A percentile compares a stretch with the other conserved stretches of the same genome.
These are phyloP conservation scores for Mythimna ferrago DNA, from an alignment of 2,888 invertebrate genomes.

Conservation along the genomic window DNA sequence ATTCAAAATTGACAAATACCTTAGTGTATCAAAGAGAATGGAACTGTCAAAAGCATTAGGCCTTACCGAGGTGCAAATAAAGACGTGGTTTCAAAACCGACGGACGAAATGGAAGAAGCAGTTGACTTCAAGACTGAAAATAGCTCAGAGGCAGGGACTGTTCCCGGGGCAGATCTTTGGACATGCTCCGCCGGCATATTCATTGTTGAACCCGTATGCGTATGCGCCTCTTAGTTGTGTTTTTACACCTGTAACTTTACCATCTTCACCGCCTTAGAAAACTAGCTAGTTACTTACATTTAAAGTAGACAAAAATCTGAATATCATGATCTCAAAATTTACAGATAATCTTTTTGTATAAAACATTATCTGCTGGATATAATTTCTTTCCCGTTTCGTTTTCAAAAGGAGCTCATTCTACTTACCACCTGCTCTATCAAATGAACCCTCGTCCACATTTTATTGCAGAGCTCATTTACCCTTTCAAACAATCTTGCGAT, in stretches of 20 bases:
- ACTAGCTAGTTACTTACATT: neutral
- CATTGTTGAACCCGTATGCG: conserved; percentile 92
- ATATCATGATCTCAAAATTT: conserved; percentile 1
- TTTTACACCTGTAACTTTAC: conserved; percentile 89
- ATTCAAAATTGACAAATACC: conserved; percentile 98
- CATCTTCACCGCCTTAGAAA: conserved; percentile 80
- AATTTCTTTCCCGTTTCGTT: too few species aligned
- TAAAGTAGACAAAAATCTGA: neutral
- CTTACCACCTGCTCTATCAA: neutral
- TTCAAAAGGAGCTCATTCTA: neutral
- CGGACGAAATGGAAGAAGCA: conserved; percentile 99
- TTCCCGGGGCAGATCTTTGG: conserved; percentile 93
- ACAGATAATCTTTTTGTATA: neutral
- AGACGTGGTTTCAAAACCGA: conserved; percentile 99
- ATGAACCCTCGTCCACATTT: too few species aligned
- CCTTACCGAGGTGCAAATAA: conserved; percentile 98
- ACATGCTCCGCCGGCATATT: conserved; percentile 91
- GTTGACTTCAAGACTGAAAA: conserved; percentile 96
- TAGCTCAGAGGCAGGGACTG: conserved; percentile 96
- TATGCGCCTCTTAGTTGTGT: conserved; percentile 91
- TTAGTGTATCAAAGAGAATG: conserved; percentile 98
- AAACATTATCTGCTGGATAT: neutral
- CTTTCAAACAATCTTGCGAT: neutral
- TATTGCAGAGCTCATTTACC: neutral
- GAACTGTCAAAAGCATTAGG: conserved; percentile 97